Percentiles rank a stretch among this genome's conserved stretches.
Conservation (phyloP, 2,113 vertebrate genomes). For the Puffinus mauretanicus region DNA sequence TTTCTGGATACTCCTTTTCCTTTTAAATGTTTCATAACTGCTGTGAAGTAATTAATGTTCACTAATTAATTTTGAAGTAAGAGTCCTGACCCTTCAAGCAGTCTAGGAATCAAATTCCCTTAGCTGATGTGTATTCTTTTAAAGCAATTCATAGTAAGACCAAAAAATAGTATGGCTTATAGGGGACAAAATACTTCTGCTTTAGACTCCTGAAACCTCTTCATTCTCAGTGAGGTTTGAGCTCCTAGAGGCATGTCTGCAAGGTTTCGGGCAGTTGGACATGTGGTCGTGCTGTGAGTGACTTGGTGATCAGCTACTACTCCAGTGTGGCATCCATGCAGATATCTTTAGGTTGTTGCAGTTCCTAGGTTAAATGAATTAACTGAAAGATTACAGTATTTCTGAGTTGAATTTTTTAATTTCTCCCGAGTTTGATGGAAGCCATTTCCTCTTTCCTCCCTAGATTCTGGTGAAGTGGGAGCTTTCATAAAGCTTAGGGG, state of each 20-base stretch:
- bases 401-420: not conserved
- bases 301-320: not conserved
- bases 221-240: not conserved
- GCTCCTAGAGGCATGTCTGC: not conserved
- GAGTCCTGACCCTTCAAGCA: conserved; percentile 43
- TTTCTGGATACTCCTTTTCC: conserved; percentile 45
- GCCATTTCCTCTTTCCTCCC: not conserved
- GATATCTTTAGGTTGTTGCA: not conserved
- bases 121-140: conserved; percentile 20
- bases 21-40: conserved; percentile 58
- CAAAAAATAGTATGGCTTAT: not conserved
- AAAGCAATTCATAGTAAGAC: conserved; percentile 30
- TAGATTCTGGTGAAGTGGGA: not conserved
- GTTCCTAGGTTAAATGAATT: not conserved
- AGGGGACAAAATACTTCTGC: not conserved
- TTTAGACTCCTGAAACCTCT: not conserved
- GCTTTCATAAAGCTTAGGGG: fast-evolving
- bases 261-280: fast-evolving
- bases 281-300: not conserved
- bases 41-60: conserved; percentile 65
- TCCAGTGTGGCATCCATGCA: not conserved
- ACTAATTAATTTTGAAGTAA: conserved; percentile 66
- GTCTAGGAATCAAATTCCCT: conserved; percentile 41
- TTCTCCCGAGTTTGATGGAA: not conserved
- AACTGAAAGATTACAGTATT: not conserved